These are phyloP conservation scores for Sebastolobus alascanus DNA, from an alignment of 2,797 vertebrate species.

Conservation along the genomic window DNA sequence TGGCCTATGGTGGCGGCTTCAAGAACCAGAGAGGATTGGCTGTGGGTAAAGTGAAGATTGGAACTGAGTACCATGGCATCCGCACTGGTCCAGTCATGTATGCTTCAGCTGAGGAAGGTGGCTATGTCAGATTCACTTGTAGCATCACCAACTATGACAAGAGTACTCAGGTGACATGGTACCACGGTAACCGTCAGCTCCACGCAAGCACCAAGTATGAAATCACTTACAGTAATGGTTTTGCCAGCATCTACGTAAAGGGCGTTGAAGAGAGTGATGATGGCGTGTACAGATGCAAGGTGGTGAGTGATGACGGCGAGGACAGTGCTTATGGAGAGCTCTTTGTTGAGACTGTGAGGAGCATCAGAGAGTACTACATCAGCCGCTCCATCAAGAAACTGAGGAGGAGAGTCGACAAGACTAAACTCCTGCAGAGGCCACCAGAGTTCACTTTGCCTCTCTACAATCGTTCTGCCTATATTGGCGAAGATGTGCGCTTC, in stretches of 20 bases:
- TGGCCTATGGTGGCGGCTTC: slow-evolving; percentile 94
- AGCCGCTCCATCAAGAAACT: slow-evolving; percentile 92
- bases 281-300: slow-evolving; percentile 96
- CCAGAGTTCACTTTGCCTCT: slow-evolving; percentile 98
- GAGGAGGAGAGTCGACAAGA: slow-evolving; percentile 91
- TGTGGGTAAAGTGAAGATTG: slow-evolving; percentile 96
- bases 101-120: slow-evolving; percentile 91
- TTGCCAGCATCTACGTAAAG: slow-evolving; percentile 97
- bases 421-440: slow-evolving; percentile 92
- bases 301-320: slow-evolving; percentile 94
- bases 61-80: slow-evolving; percentile 91
- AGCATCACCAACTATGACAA: slow-evolving; percentile 92
- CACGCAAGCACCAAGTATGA: slow-evolving; percentile 95
- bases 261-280: slow-evolving; percentile 94
- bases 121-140: slow-evolving; percentile 93
- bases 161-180: slow-evolving; percentile 95
- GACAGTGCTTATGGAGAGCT: slow-evolving; percentile 95
- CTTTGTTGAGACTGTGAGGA: slow-evolving; percentile 95
- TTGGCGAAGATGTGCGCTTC: slow-evolving; percentile 97
- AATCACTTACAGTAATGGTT: slow-evolving; percentile 93
- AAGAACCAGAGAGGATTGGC: slow-evolving; percentile 93
- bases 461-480: slow-evolving; percentile 93
- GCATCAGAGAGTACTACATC: slow-evolving; percentile 91
- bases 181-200: slow-evolving; percentile 93
- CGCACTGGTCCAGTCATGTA: slow-evolving; percentile 95